Percentiles rank a stretch among this genome's conserved stretches.
phyloP scores from a whole-genome alignment of 2,888 invertebrate species.

The Heteromurus nitidus region DNA sequence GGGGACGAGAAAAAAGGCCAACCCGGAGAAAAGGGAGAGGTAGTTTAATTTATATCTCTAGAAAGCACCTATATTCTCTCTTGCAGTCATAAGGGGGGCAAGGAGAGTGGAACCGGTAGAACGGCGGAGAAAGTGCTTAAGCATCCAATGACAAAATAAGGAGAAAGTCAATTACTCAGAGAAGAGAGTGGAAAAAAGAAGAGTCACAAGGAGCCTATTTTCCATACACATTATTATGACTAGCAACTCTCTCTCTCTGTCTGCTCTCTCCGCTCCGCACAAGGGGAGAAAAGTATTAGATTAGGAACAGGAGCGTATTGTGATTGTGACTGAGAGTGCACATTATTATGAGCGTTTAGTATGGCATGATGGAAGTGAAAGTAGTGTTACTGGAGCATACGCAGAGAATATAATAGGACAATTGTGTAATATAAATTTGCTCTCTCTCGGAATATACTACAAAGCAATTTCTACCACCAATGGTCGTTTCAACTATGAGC shows the following conservation, averaged over 20 bases:
- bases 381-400: conserved; percentile 3
- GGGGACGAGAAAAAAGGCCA: not conserved
- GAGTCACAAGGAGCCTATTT: conserved; percentile 15
- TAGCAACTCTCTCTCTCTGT: not conserved
- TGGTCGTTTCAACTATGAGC: conserved; percentile 22
- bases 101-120: no score
- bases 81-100: no score
- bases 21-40: no score
- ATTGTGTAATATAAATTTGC: conserved; percentile 26
- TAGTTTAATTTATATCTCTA: no score
- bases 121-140: conserved; percentile 25
- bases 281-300: not conserved
- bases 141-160: conserved; percentile 45
- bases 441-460: no score
- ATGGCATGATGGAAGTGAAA: conserved; percentile 15
- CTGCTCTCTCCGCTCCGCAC: not conserved
- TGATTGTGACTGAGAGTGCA: not conserved
- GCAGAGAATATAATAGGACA: conserved; percentile 21
- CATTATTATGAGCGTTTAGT: conserved; percentile 14
- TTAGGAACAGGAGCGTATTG: not conserved
- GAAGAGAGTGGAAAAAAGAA: conserved; percentile 5
- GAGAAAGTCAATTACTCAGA: conserved; percentile 44
- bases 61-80: no score
- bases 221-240: conserved; percentile 37
- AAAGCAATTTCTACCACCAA: conserved; percentile 34